Conservation (phyloP, 2,113 vertebrate genomes). For the Chaenocephalus aceratus region DNA sequence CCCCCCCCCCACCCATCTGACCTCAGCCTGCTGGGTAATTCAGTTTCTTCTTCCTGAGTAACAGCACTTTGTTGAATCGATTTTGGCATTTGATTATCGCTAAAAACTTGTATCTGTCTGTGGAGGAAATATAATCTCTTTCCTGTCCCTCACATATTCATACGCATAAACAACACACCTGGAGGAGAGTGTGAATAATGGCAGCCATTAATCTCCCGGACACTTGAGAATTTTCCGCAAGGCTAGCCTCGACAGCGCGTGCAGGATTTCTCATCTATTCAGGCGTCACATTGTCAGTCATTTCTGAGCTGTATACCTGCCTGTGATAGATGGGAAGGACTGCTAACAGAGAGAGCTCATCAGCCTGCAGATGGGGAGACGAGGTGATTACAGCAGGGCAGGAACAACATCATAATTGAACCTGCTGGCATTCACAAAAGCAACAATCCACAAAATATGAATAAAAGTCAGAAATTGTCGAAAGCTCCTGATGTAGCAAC, state of each 20-base stretch:
- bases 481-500: no score
- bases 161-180: conserved; percentile 19
- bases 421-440: no score
- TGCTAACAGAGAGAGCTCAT: conserved; percentile 19
- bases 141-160: conserved; percentile 8
- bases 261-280: conserved; percentile 34
- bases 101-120: conserved; percentile 17
- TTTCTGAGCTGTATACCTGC: neutral
- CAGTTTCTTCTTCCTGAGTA: neutral
- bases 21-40: conserved; percentile 11
- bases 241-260: conserved; percentile 12
- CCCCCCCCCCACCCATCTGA: neutral
- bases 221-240: conserved; percentile 48
- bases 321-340: conserved; percentile 13
- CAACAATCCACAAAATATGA: no score
- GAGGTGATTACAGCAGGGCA: conserved; percentile 38
- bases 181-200: conserved; percentile 48
- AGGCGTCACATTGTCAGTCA: conserved; percentile 18
- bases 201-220: conserved; percentile 55
- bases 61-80: conserved; percentile 2
- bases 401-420: neutral
- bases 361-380: neutral
- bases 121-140: conserved; percentile 11
- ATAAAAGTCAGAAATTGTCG: no score
- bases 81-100: conserved; percentile 24